A percentile compares a stretch with the other conserved stretches of the same genome.
Evolutionary conservation across 1,140 invertebrate genomes (phyloP).

Genomic region (Drosophila kepulauana): DNA sequence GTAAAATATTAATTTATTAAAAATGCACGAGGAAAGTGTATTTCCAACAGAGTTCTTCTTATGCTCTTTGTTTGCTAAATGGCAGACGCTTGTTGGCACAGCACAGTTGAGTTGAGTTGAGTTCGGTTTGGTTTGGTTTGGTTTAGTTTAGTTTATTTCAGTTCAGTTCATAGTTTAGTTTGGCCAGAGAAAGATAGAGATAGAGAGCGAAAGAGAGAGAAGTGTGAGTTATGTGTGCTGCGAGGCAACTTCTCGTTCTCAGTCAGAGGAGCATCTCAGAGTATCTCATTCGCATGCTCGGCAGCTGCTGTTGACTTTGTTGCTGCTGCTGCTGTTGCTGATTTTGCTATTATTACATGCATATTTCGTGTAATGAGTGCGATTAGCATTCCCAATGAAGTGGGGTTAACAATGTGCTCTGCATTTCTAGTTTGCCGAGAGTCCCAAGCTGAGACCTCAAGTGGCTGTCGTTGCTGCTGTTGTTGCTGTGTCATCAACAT

Average conservation of each 20-base stretch:
- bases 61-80: no score
- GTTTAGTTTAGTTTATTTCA: constrained; percentile 2
- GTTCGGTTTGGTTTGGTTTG: constrained; percentile 6
- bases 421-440: constrained; percentile 61
- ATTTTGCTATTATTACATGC: constrained; percentile 81
- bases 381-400: constrained; percentile 82
- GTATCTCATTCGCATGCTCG: constrained; percentile 29
- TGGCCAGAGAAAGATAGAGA: neutral
- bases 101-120: neutral
- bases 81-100: neutral
- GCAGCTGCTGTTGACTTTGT: constrained; percentile 13
- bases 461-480: constrained; percentile 14
- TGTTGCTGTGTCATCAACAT: constrained; percentile 70
- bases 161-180: constrained; percentile 7
- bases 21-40: no score
- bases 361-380: constrained; percentile 82
- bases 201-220: neutral
- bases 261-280: neutral
- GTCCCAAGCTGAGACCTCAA: neutral
- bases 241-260: neutral
- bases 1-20: no score
- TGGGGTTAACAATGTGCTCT: constrained; percentile 79
- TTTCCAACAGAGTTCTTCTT: no score
- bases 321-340: constrained; percentile 52
- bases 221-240: neutral